phyloP scores from a whole-genome alignment of 2,113 vertebrate genomes.

The Pelodiscus sinensis region DNA sequence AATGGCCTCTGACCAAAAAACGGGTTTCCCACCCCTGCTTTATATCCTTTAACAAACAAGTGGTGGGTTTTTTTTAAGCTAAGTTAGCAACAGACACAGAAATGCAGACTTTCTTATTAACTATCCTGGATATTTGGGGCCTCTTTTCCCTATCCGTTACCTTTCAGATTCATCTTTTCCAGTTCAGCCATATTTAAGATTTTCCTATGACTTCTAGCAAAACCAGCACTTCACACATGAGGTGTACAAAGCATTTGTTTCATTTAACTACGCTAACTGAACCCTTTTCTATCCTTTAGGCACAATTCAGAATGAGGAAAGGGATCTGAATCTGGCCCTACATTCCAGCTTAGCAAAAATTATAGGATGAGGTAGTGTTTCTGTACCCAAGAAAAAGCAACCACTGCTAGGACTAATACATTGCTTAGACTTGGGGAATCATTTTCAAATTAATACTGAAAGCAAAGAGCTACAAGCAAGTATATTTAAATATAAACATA shows the following conservation, averaged over 20 bases:
- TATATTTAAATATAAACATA: not conserved
- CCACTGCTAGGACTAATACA: fast-evolving
- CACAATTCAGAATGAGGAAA: not conserved
- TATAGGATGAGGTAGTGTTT: not conserved
- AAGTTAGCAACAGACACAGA: not conserved
- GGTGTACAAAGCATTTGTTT: not conserved
- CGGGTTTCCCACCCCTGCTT: not conserved
- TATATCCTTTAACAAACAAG: not conserved
- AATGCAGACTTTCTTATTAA: not conserved
- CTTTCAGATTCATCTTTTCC: not conserved
- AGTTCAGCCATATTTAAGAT: not conserved
- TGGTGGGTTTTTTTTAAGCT: not conserved
- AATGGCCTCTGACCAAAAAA: no score
- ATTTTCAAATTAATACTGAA: not conserved
- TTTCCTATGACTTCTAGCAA: not conserved
- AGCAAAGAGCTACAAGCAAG: not conserved
- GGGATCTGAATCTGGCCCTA: not conserved
- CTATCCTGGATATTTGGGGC: not conserved
- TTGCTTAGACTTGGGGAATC: not conserved
- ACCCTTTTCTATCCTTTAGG: no score
- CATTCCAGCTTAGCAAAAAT: not conserved
- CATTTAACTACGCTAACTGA: not conserved
- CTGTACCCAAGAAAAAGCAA: not conserved
- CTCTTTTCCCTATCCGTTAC: no score
- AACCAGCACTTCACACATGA: not conserved